These are phyloP conservation scores for Uria lomvia DNA, from an alignment of 2,113 vertebrate species.

Conservation along the genomic window DNA sequence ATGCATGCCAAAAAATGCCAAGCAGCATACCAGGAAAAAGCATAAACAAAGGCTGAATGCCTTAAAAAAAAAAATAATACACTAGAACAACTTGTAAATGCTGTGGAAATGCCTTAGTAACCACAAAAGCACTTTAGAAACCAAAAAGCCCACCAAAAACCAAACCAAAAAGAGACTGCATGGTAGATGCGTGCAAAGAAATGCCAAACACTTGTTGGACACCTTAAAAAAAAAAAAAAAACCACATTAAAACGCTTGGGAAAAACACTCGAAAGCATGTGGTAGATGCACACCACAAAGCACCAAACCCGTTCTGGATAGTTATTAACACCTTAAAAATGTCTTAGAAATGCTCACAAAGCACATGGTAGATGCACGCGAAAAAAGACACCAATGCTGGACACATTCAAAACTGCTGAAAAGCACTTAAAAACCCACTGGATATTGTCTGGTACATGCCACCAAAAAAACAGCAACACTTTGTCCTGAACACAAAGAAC, in stretches of 20 bases:
- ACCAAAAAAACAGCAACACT: background rate
- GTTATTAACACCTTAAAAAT: background rate
- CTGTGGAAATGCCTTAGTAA: background rate
- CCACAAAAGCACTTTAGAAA: background rate
- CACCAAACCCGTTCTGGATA: background rate
- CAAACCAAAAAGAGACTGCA: background rate
- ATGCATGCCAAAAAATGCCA: background rate
- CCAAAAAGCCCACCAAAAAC: background rate
- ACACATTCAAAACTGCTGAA: background rate
- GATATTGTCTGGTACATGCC: rapidly evolving
- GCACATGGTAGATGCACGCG: rapidly evolving
- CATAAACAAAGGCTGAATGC: background rate
- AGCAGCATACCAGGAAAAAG: background rate
- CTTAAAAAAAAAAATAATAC: background rate
- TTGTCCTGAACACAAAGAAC: background rate
- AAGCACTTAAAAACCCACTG: background rate
- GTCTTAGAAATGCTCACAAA: background rate
- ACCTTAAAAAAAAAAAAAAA: background rate
- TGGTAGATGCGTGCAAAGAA: background rate
- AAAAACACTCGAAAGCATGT: background rate
- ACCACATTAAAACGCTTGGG: background rate
- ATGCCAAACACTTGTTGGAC: background rate
- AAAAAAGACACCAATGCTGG: background rate
- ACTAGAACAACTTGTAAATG: background rate
- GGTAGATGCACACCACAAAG: background rate